Evolutionary conservation across 2,113 vertebrate genomes (phyloP).

Genomic region (Cisticola juncidis): DNA sequence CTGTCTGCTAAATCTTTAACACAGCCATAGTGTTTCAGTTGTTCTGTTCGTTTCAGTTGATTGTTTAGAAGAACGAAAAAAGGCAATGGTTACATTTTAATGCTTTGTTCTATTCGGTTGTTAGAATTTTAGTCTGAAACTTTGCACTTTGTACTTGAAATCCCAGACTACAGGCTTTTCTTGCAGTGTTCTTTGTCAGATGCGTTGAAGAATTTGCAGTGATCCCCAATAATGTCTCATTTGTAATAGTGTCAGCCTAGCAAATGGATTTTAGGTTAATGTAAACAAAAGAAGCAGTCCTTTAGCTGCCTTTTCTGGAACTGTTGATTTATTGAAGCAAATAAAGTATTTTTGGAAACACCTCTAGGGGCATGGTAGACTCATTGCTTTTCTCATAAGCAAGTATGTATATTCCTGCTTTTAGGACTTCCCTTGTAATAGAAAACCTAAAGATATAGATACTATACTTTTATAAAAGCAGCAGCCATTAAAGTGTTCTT

Average conservation of each 20-base stretch:
- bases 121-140: neutral
- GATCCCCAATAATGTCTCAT: neutral
- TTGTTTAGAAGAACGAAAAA: neutral
- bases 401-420: neutral
- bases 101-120: neutral
- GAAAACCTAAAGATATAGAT: neutral
- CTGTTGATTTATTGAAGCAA: constrained; percentile 17
- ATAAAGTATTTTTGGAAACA: constrained; percentile 45
- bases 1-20: neutral
- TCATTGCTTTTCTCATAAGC: neutral
- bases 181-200: neutral
- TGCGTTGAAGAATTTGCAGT: neutral
- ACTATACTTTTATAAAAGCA: neutral
- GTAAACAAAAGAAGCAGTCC: neutral
- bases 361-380: neutral
- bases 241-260: neutral
- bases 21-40: neutral
- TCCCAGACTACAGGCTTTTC: neutral
- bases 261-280: constrained; percentile 5
- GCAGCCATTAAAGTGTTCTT: neutral
- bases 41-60: neutral
- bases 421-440: neutral
- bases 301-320: neutral
- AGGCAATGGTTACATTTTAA: neutral
- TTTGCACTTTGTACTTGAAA: neutral